These are phyloP conservation scores for Porphyrio hochstetteri DNA, from an alignment of 2,113 vertebrate genomes.

Conservation along the genomic window DNA sequence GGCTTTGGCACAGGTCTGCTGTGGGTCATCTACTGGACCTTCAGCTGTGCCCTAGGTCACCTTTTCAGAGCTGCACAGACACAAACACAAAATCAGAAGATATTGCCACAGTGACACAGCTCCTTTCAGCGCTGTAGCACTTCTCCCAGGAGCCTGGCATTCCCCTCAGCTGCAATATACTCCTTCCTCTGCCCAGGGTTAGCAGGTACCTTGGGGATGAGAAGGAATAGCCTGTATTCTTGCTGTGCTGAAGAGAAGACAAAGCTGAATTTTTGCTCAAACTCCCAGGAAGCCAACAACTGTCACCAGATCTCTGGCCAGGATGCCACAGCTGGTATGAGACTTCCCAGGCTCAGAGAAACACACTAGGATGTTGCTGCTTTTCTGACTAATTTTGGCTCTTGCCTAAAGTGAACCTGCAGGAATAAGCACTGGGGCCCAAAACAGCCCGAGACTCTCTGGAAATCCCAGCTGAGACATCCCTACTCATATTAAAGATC, in stretches of 20 bases:
- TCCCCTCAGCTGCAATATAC: not conserved
- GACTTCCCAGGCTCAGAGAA: not conserved
- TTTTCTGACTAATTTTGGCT: not conserved
- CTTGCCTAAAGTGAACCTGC: not conserved
- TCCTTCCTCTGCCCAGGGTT: not conserved
- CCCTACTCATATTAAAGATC: not conserved
- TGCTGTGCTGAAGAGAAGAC: not conserved
- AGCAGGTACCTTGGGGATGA: not conserved
- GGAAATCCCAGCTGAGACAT: not conserved
- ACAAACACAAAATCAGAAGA: not conserved
- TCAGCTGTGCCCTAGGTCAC: not conserved
- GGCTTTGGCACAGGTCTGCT: not conserved
- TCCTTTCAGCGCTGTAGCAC: not conserved
- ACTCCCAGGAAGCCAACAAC: not conserved
- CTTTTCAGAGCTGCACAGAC: not conserved
- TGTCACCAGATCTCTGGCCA: not conserved
- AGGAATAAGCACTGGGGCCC: not conserved
- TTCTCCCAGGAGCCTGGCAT: not conserved
- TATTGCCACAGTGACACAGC: not conserved
- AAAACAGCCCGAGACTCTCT: not conserved
- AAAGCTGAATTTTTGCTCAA: not conserved
- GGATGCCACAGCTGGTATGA: not conserved
- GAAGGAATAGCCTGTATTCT: not conserved
- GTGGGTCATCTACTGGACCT: not conserved
- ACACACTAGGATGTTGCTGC: not conserved